Percentiles rank a stretch among this genome's conserved stretches.
Conservation (phyloP, 2,113 vertebrate genomes). For the Atrichornis clamosus region DNA sequence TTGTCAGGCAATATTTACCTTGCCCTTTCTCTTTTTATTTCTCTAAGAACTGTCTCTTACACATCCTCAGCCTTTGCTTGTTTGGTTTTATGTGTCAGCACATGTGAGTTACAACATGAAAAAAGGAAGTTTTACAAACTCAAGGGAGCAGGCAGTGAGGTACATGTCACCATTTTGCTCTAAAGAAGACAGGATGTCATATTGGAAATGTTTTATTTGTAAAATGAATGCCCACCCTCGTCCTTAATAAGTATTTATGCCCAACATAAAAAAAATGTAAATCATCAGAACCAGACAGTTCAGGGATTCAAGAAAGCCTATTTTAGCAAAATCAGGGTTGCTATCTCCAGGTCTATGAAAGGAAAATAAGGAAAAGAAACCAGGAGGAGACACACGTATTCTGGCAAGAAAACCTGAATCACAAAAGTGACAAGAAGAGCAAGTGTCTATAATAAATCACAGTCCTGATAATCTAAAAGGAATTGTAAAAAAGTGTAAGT, state of each 20-base stretch:
- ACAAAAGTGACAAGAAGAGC: background rate
- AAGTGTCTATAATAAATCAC: background rate
- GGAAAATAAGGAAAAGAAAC: background rate
- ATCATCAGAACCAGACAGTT: background rate
- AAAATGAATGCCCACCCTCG: background rate
- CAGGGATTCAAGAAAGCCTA: background rate
- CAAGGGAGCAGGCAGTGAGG: background rate
- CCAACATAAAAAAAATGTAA: background rate
- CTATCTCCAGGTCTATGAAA: background rate
- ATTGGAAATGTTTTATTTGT: background rate
- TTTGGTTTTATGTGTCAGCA: background rate
- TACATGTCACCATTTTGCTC: background rate
- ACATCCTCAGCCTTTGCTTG: background rate
- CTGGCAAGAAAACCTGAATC: background rate
- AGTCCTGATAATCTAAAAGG: background rate
- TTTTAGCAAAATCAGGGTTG: background rate
- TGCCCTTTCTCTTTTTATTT: background rate
- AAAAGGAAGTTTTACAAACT: background rate
- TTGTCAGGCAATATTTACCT: background rate
- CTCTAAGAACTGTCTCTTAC: background rate
- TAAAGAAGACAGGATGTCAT: background rate
- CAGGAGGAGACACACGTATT: background rate
- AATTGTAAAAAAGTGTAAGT: background rate
- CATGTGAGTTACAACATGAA: background rate
- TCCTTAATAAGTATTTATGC: background rate